A percentile compares a stretch with the other conserved stretches of the same genome.
phyloP scores from a whole-genome alignment of 2,888 invertebrate species.

The Disparrhopalites patrizii region DNA sequence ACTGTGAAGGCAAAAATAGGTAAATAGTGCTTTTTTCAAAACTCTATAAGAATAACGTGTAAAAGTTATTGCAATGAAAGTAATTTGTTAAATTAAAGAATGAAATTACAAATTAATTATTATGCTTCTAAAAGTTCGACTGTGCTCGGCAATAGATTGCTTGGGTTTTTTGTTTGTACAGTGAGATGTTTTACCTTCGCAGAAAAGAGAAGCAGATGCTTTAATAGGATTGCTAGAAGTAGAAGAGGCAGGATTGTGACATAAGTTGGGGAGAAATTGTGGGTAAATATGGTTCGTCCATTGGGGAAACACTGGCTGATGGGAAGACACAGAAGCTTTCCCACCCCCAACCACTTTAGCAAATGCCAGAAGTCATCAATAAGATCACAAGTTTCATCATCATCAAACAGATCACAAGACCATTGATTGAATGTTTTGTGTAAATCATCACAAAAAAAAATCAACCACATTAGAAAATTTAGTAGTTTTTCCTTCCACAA shows the following conservation, averaged over 20 bases:
- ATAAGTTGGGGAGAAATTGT: slow-evolving; percentile 74
- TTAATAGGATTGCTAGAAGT: slow-evolving; percentile 28
- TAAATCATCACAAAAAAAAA: background rate
- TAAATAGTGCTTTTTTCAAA: no score
- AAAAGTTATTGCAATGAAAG: no score
- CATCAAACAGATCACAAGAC: background rate
- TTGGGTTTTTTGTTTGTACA: slow-evolving; percentile 1
- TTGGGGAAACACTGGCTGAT: slow-evolving; percentile 68
- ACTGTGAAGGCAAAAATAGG: no score
- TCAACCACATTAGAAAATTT: background rate
- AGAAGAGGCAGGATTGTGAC: slow-evolving; percentile 35
- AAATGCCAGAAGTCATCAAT: slow-evolving; percentile 5
- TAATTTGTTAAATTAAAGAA: no score
- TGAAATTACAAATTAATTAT: no score
- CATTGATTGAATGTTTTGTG: no score
- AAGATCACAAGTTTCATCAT: background rate
- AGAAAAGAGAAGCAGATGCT: slow-evolving; percentile 30
- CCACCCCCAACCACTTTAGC: slow-evolving; percentile 29
- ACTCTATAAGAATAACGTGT: no score
- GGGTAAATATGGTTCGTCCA: slow-evolving; percentile 94
- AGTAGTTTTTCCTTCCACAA: background rate
- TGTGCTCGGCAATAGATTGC: slow-evolving; percentile 4
- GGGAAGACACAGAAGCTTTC: slow-evolving; percentile 32
- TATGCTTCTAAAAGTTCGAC: background rate
- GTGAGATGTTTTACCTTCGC: slow-evolving; percentile 35